A percentile compares a stretch with the other conserved stretches of the same genome.
These are phyloP conservation scores for Astreopora myriophthalma DNA, from an alignment of 64 coral and sea anemone species.

Conservation along the genomic window DNA sequence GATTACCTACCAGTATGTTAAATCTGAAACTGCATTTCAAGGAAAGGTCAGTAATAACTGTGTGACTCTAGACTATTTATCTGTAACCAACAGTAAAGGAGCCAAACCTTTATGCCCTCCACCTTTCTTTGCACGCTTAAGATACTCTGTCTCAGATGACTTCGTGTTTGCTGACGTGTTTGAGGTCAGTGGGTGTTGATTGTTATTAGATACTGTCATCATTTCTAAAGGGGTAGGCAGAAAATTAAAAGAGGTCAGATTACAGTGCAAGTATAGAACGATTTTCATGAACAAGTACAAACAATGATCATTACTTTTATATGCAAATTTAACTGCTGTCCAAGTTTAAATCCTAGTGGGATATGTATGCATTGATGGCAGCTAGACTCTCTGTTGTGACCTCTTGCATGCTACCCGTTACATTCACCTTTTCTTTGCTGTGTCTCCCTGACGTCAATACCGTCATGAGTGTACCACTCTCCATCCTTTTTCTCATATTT, in stretches of 20 bases:
- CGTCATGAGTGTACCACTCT: slow-evolving; percentile 64
- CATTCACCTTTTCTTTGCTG: slow-evolving; percentile 58
- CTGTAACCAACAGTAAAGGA: not conserved
- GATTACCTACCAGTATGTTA: too few species aligned
- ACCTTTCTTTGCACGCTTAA: slow-evolving; percentile 48
- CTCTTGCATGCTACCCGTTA: not conserved
- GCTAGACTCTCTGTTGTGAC: too few species aligned
- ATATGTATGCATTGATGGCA: too few species aligned
- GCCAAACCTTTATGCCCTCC: slow-evolving; percentile 68
- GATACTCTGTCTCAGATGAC: slow-evolving; percentile 21
- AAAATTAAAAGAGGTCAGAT: not conserved
- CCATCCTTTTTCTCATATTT: slow-evolving; percentile 54
- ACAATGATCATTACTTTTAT: too few species aligned
- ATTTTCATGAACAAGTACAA: too few species aligned
- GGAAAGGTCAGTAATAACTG: not conserved
- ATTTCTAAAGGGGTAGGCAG: slow-evolving; percentile 1
- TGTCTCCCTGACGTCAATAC: slow-evolving; percentile 41
- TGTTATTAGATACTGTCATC: not conserved
- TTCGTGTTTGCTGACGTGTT: not conserved
- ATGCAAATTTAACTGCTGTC: too few species aligned
- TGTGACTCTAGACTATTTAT: not conserved
- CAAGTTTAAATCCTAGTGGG: too few species aligned
- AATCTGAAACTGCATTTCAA: too few species aligned
- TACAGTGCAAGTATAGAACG: too few species aligned
- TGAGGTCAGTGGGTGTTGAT: not conserved